Percentiles rank a stretch among this genome's conserved stretches.
These are phyloP conservation scores for Cherax destructor DNA, from an alignment of 1,140 invertebrate genomes.

Conservation along the genomic window DNA sequence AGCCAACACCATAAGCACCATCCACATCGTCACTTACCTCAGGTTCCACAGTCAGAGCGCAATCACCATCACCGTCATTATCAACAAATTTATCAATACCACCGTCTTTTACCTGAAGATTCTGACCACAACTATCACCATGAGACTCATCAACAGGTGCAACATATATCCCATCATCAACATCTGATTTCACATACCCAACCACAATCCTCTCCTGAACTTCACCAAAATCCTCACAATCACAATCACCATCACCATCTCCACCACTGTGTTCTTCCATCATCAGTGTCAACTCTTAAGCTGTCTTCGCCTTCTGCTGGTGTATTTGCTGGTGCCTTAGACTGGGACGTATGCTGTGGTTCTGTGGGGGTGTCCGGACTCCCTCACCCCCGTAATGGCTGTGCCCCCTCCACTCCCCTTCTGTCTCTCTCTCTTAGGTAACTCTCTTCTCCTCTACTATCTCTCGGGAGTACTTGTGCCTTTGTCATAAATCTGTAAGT, in stretches of 20 bases:
- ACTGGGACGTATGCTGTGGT: constrained; percentile 68
- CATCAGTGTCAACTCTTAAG: constrained; percentile 71
- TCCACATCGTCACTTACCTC: constrained; percentile 50
- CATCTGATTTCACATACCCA: constrained; percentile 29
- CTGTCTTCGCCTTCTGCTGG: constrained; percentile 70
- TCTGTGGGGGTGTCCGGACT: constrained; percentile 65
- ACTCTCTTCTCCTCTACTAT: constrained; percentile 63
- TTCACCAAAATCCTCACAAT: constrained; percentile 29
- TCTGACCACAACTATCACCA: constrained; percentile 65
- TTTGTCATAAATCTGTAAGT: constrained; percentile 64
- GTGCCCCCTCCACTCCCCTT: constrained; percentile 69
- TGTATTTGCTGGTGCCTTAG: constrained; percentile 71
- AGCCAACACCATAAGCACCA: constrained; percentile 25
- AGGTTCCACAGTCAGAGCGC: constrained; percentile 35
- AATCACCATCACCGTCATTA: constrained; percentile 48
- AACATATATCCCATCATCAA: constrained; percentile 4
- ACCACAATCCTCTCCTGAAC: constrained; percentile 38
- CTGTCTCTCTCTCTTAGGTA: constrained; percentile 71
- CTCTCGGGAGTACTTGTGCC: constrained; percentile 69
- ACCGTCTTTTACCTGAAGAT: constrained; percentile 57
- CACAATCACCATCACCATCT: constrained; percentile 49
- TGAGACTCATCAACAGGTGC: constrained; percentile 22
- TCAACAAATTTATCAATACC: constrained; percentile 56
- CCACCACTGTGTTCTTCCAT: constrained; percentile 65
- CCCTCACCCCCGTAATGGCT: constrained; percentile 70